phyloP scores from a whole-genome alignment of 2,113 vertebrate species.

The Heterochromis multidens region DNA sequence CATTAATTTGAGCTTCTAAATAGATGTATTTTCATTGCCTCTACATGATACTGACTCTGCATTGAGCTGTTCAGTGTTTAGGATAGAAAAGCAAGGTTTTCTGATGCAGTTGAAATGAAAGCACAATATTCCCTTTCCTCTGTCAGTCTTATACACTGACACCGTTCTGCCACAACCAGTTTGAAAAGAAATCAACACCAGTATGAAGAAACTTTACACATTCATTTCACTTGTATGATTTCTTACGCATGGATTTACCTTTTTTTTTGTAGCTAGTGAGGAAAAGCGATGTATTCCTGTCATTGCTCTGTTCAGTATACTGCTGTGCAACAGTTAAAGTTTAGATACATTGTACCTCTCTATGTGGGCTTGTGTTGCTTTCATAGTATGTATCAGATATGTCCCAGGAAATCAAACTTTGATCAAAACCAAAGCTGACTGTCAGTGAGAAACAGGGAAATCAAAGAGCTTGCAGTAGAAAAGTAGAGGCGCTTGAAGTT shows the following conservation, averaged over 20 bases:
- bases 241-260: slow-evolving; percentile 29
- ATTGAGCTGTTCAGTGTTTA: slow-evolving; percentile 17
- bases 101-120: slow-evolving; percentile 36
- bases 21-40: background rate
- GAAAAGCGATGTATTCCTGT: slow-evolving; percentile 35
- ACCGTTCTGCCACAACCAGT: slow-evolving; percentile 43
- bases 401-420: slow-evolving; percentile 72
- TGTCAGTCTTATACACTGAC: slow-evolving; percentile 53
- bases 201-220: slow-evolving; percentile 60
- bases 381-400: slow-evolving; percentile 70
- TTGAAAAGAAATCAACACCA: slow-evolving; percentile 61
- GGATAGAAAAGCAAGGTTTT: slow-evolving; percentile 5
- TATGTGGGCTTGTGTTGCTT: slow-evolving; percentile 67
- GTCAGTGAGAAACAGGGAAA: slow-evolving; percentile 64
- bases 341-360: slow-evolving; percentile 45
- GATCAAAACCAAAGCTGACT: slow-evolving; percentile 74
- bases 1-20: background rate
- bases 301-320: slow-evolving; percentile 24
- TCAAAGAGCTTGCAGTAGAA: slow-evolving; percentile 68
- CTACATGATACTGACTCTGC: background rate
- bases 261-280: background rate
- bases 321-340: slow-evolving; percentile 40
- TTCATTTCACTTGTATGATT: slow-evolving; percentile 48
- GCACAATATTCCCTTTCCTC: slow-evolving; percentile 45
- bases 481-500: slow-evolving; percentile 36